Base-by-base conservation (phyloP, 2,888 invertebrate genomes). In the Ceriagrion tenellum region DNA sequence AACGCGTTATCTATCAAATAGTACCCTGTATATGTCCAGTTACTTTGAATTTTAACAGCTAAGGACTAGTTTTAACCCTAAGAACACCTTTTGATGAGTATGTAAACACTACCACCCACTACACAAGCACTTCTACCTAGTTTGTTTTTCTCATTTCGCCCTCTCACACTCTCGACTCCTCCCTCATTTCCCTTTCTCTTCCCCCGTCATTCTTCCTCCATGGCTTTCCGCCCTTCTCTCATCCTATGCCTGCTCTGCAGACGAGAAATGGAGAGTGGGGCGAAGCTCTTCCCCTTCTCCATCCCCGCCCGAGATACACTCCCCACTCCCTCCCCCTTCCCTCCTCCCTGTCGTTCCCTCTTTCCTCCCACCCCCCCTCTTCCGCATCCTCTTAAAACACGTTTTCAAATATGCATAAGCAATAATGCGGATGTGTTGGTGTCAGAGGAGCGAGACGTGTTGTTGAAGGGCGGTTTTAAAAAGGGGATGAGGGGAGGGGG, bases 371-470 rank as follows among this genome's bases (percentile, higher is more conserved):
- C 81, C 93, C 93, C 74, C 89, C 88, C 63, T 47, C 95, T 63
- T 90, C 95, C 13, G 55, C 40, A 69, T 95, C 95, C 95, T 93
- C 90, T 95, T 95, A 95, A 95, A 95, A 89, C 95, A 90, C 90
- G 59, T 91, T 69, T 81, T 95, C 88, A 96, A 96, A 96, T 96
- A 96, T 96, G 95, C 96, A 96, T 96, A 96, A 96, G 96, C 96
- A 96, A 96, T 96, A 96, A 96, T 96, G 96, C 96, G 96, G 96
- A 96, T 96, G 96, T 95, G 96, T 93, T 93, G 93, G 93, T 93
- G 69, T 93, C 93, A 74, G 74, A 56, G 63, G 95, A 95, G 59
- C 26, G 59, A 89, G 63, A 59, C 95, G 40, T 88, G 95, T 89
- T 59, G 89, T 95, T 89, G 95, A 55, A 88, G 89, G 74, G 95